Percentiles rank a stretch among this genome's conserved stretches.
Conservation (phyloP, 2,888 invertebrate genomes). For the Philaethria dido region DNA sequence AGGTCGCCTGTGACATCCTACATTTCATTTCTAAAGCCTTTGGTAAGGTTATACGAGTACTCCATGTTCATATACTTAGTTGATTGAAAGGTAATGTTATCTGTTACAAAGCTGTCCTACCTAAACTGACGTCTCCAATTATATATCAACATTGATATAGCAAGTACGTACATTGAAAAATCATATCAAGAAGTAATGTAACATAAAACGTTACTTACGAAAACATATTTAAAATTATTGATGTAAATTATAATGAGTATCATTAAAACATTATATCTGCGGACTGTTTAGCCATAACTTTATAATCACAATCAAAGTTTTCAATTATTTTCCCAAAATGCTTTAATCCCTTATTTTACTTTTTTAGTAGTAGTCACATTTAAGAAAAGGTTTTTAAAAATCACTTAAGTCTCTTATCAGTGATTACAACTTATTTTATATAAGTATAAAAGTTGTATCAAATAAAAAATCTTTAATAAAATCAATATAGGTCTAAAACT, state of each 20-base stretch:
- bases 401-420: neutral
- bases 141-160: no score
- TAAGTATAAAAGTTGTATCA: neutral
- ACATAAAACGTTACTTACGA: neutral
- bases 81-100: neutral
- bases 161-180: no score
- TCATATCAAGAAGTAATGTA: neutral
- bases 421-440: neutral
- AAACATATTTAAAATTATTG: neutral
- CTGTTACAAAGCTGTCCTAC: no score
- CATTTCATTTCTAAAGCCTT: conserved; percentile 3
- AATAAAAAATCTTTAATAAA: conserved; percentile 8
- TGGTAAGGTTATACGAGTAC: neutral
- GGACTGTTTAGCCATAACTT: neutral
- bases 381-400: conserved; percentile 2
- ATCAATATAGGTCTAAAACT: neutral
- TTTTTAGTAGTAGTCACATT: conserved; percentile 9
- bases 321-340: neutral
- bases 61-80: neutral
- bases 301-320: no score
- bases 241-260: neutral
- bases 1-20: neutral
- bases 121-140: neutral
- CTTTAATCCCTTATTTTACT: neutral
- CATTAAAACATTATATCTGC: neutral